Evolutionary conservation across 2,113 vertebrate genomes (phyloP).

Genomic region (Elgaria multicarinata): DNA sequence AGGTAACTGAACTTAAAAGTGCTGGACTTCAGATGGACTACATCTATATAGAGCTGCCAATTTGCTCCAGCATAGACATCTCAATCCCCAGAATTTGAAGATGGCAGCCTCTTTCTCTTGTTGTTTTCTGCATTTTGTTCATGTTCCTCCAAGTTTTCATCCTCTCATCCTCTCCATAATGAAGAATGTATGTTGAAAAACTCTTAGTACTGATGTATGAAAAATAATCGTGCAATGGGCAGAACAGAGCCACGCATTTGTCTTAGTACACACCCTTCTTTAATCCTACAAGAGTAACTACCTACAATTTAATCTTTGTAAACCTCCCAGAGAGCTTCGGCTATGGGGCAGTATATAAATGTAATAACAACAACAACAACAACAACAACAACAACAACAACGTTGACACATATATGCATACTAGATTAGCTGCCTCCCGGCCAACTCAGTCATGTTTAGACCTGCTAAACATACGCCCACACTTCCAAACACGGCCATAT

Average conservation of each 20-base stretch:
- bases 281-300: slow-evolving; percentile 48
- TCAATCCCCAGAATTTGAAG: background rate
- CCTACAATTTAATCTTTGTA: slow-evolving; percentile 71
- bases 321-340: too few species aligned
- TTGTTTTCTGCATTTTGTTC: background rate
- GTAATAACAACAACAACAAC: too few species aligned
- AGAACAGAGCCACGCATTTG: slow-evolving; percentile 28
- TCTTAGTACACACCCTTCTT: slow-evolving; percentile 50
- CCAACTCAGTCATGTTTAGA: slow-evolving; percentile 63
- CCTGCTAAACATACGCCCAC: slow-evolving; percentile 6
- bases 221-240: background rate
- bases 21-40: background rate
- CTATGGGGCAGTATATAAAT: too few species aligned
- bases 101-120: background rate
- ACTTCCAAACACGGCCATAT: background rate
- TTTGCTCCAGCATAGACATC: background rate
- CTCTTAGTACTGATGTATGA: background rate
- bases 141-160: background rate
- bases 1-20: background rate
- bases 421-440: slow-evolving; percentile 68
- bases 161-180: background rate
- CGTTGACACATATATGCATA: slow-evolving; percentile 59
- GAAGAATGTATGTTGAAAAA: background rate
- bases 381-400: too few species aligned
- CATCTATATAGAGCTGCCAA: background rate